These are phyloP conservation scores for Megaceryle alcyon DNA, from an alignment of 2,797 vertebrate species.

Conservation along the genomic window DNA sequence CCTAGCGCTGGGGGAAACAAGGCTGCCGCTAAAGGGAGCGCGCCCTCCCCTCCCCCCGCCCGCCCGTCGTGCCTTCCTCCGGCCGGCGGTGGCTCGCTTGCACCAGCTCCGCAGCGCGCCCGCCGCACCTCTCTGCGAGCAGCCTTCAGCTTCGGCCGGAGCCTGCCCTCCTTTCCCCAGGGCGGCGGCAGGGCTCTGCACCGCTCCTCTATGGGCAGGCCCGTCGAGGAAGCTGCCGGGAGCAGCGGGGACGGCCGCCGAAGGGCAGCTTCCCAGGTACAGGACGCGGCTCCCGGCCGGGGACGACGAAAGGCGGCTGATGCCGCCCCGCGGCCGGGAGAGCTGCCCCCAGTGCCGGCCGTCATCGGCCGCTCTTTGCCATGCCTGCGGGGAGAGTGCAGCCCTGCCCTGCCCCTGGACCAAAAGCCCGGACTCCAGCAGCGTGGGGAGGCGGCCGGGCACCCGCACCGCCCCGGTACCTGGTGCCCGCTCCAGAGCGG, in stretches of 20 bases:
- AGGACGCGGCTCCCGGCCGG: no score
- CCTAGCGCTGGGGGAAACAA: no score
- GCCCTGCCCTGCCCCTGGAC: background rate
- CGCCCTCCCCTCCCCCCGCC: no score
- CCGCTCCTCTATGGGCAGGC: background rate
- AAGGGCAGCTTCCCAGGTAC: rapidly evolving
- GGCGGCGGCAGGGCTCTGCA: rapidly evolving
- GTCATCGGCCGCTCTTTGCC: background rate
- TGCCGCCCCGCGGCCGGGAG: no score
- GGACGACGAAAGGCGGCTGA: no score
- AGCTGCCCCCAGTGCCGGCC: background rate
- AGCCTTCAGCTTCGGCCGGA: background rate
- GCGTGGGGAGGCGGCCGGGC: background rate
- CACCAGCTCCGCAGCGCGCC: background rate
- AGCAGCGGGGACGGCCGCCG: no score
- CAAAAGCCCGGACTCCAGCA: no score
- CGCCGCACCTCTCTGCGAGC: background rate
- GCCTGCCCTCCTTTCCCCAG: background rate
- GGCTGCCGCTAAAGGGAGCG: background rate
- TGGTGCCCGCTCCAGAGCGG: background rate
- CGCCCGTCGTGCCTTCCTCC: background rate
- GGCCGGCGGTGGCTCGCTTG: background rate
- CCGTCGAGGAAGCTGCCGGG: background rate
- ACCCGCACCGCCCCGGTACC: no score
- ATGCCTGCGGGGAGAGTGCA: background rate